phyloP scores from a whole-genome alignment of 2,888 invertebrate genomes.

The Himalopsyche anomala region DNA sequence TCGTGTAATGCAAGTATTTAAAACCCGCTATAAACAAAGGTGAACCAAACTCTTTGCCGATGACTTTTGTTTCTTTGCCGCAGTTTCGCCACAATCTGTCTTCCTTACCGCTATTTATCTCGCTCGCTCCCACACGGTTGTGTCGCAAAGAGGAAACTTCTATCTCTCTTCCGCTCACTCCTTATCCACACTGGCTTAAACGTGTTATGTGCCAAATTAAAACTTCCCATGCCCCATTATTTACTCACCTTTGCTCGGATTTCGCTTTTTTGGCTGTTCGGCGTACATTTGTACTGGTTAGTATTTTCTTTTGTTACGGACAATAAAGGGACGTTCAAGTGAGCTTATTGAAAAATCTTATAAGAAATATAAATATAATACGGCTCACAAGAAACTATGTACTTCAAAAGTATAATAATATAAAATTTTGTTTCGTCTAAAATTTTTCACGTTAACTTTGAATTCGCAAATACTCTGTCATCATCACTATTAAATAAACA shows the following conservation, averaged over 20 bases:
- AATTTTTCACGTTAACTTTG: too few species aligned
- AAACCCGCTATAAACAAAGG: constrained; percentile 48
- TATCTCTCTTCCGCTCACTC: not conserved
- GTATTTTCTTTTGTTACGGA: constrained; percentile 46
- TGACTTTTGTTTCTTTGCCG: constrained; percentile 56
- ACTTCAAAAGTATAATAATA: too few species aligned
- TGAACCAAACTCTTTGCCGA: constrained; percentile 26
- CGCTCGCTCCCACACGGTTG: not conserved
- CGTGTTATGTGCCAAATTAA: constrained; percentile 63
- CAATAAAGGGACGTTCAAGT: constrained; percentile 32
- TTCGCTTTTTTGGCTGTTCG: constrained; percentile 40
- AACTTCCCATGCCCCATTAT: constrained; percentile 59
- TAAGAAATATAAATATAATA: too few species aligned
- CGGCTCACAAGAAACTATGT: too few species aligned
- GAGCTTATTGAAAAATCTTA: not conserved
- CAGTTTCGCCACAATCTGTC: constrained; percentile 57
- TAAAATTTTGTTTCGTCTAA: too few species aligned
- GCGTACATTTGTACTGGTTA: constrained; percentile 45
- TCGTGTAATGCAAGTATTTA: not conserved
- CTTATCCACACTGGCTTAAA: constrained; percentile 41
- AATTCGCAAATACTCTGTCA: too few species aligned
- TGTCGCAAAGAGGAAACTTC: constrained; percentile 30
- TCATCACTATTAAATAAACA: too few species aligned
- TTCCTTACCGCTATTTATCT: constrained; percentile 48
- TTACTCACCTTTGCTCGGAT: constrained; percentile 60